phyloP scores from a whole-genome alignment of 2,113 vertebrate species.

The Hippocampus guttulatus region DNA sequence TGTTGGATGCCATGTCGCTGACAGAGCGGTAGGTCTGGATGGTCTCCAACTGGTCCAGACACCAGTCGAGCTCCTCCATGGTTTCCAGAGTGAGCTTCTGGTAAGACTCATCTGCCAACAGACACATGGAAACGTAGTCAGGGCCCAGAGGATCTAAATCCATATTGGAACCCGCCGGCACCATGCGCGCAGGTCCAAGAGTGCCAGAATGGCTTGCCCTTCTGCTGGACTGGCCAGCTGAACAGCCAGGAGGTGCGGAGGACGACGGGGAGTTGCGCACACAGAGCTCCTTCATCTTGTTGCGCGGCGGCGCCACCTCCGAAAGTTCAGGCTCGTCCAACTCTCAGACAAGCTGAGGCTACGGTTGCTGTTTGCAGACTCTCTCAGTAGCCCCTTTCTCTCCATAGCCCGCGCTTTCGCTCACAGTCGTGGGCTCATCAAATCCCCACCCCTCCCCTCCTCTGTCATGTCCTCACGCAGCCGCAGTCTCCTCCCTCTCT shows the following conservation, averaged over 20 bases:
- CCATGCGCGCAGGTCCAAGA: conserved; percentile 34
- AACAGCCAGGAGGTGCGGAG: conserved; percentile 43
- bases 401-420: conserved; percentile 33
- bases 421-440: conserved; percentile 32
- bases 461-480: conserved; percentile 52
- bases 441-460: conserved; percentile 8
- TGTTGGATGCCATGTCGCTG: conserved; percentile 71
- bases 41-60: conserved; percentile 71
- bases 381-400: conserved; percentile 45
- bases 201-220: conserved; percentile 46
- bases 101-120: conserved; percentile 72
- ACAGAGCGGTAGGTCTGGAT: conserved; percentile 71
- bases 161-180: conserved; percentile 31
- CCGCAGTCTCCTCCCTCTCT: conserved; percentile 63
- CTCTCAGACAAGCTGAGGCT: conserved; percentile 40
- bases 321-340: conserved; percentile 35
- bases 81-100: conserved; percentile 72
- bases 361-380: conserved; percentile 35
- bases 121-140: conserved; percentile 69
- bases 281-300: conserved; percentile 62
- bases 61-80: conserved; percentile 73
- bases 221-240: conserved; percentile 31
- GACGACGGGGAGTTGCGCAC: conserved; percentile 53
- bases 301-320: conserved; percentile 22
- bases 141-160: conserved; percentile 55